Base-by-base conservation (phyloP, 2,797 vertebrate genomes). In the Carduelis carduelis region DNA sequence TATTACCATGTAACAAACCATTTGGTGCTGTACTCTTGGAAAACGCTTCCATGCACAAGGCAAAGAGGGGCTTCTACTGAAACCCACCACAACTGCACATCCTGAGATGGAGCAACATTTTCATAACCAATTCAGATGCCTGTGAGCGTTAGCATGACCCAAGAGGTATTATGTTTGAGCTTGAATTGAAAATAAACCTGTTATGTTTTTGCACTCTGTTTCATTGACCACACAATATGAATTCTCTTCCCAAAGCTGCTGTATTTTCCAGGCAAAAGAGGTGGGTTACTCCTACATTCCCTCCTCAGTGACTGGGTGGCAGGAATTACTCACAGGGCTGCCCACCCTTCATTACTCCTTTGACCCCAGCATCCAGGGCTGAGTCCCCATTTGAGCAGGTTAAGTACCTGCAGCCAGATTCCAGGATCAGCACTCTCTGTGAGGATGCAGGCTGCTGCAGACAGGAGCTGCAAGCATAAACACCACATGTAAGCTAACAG, bases 151-250 rank as follows among this genome's bases (percentile, higher is more conserved):
- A 89, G 53, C 32, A 4, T 65, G 68, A 85, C 30, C 65, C 13
- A 0, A 63, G 59, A 85, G 41, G 6, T 72, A 35, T 3, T 65
- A 37, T 55, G 92, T 93, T 93, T 95, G 76, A 92, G 79, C 27
- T 90, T 88, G 83, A 72, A 66, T 87, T 78, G 43, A 65, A 81
- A 94, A 94, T 96, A 96, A 96, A 96, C 35, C 41, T 69, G 69
- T 53, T 91, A 56, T 27, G 69, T 19, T 95, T 91, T 91, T 90
- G 89, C 81, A 53, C 66, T 82, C 78, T 94, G 15, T 75, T 92
- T 94, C 63, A 43, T 63, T 95, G 83, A 90, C 28, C 70, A 39
- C 90, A 57, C 5, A 5, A 55, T 11, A 75, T 0, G 3, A 52
- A 43, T 60, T 59, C 60, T 60, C 32, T 49, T 74, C 14, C 20